phyloP scores from a whole-genome alignment of 35 echinoderm and acorn worm genomes.

The Lytechinus pictus region DNA sequence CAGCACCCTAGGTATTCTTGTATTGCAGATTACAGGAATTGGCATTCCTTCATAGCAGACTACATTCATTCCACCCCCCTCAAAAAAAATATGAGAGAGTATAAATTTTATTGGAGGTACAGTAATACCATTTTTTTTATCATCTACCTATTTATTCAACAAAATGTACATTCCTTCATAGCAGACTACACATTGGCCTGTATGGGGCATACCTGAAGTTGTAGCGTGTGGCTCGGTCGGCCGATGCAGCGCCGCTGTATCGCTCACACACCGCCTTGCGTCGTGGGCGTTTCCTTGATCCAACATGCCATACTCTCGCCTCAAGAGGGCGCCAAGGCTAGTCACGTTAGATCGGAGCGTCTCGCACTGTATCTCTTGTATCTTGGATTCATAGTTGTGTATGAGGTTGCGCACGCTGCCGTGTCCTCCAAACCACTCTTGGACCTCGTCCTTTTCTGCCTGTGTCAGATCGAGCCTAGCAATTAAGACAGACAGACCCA shows the following conservation, averaged over 20 bases:
- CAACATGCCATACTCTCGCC: background rate
- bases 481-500: too few species aligned
- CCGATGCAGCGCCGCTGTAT: background rate
- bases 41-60: too few species aligned
- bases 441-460: background rate
- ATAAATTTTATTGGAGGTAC: too few species aligned
- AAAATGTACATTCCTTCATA: too few species aligned
- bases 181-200: too few species aligned
- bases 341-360: background rate
- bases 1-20: too few species aligned
- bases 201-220: too few species aligned
- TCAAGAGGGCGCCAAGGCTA: background rate
- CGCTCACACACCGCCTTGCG: background rate
- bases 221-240: background rate
- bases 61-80: too few species aligned
- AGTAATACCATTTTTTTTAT: too few species aligned
- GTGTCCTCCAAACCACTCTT: slow-evolving; percentile 40
- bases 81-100: too few species aligned
- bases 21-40: too few species aligned
- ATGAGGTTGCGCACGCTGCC: slow-evolving; percentile 45
- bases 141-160: too few species aligned
- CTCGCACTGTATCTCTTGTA: slow-evolving; percentile 5
- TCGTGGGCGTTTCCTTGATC: background rate
- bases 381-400: background rate
- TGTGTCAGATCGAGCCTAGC: background rate